Evolutionary conservation across 1,140 invertebrate species (phyloP).

Genomic region (Meloidogyne exigua): DNA sequence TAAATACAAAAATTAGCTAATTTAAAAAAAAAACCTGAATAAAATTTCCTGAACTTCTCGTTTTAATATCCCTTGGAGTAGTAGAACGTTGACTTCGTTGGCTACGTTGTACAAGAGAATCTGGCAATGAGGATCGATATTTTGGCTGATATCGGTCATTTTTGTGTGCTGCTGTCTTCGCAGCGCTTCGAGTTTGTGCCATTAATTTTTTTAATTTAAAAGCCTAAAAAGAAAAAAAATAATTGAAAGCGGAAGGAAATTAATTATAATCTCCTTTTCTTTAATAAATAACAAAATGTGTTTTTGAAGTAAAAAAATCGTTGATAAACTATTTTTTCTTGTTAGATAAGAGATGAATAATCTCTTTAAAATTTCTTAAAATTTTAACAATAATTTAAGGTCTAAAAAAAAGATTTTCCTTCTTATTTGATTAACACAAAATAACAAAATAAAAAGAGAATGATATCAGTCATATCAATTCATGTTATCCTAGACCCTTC

Average conservation of each 20-base stretch:
- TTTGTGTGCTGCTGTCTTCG: background rate
- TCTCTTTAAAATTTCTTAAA: background rate
- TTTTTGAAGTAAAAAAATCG: background rate
- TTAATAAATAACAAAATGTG: background rate
- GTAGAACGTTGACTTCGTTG: conserved; percentile 9
- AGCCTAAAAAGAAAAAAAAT: background rate
- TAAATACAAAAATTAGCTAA: background rate
- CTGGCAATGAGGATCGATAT: background rate
- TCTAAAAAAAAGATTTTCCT: too few species aligned
- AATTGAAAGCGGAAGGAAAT: background rate
- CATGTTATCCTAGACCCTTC: background rate
- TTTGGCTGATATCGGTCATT: background rate
- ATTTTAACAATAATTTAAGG: background rate
- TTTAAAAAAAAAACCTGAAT: background rate
- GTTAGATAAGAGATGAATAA: background rate
- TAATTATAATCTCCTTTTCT: background rate
- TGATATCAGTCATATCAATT: background rate
- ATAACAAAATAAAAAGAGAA: background rate
- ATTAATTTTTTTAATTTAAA: background rate
- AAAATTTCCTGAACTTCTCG: background rate
- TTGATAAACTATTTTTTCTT: background rate
- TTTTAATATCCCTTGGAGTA: conserved; percentile 16
- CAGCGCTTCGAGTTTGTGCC: background rate
- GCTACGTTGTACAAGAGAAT: background rate
- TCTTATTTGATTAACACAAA: background rate